Evolutionary conservation across 2,797 vertebrate species (phyloP).

Genomic region (Karalla daura): DNA sequence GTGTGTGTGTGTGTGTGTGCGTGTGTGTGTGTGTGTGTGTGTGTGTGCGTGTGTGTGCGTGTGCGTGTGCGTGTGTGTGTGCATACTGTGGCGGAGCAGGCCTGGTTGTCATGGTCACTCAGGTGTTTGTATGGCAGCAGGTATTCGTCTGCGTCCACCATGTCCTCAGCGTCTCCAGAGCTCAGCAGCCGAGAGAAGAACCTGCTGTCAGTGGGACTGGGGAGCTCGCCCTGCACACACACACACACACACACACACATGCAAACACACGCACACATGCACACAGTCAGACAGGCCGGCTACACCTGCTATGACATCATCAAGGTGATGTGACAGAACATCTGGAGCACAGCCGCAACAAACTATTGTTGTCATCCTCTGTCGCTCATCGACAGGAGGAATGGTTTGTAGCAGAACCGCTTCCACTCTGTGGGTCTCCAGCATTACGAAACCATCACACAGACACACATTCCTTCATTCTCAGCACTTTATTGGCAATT

Average conservation of each 20-base stretch:
- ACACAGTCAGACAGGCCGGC: background rate
- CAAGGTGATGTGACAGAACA: too few relatives aligned
- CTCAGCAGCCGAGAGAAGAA: slow-evolving; percentile 90
- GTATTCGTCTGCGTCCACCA: slow-evolving; percentile 92
- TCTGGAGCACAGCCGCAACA: too few relatives aligned
- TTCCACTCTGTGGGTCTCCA: too few relatives aligned
- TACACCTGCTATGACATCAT: background rate
- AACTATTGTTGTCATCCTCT: too few relatives aligned
- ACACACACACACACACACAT: too few relatives aligned
- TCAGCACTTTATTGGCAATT: too few relatives aligned
- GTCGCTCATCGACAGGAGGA: too few relatives aligned
- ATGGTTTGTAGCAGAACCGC: too few relatives aligned
- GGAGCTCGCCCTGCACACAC: slow-evolving; percentile 90
- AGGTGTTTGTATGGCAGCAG: slow-evolving; percentile 88
- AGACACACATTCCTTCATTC: slow-evolving; percentile 1
- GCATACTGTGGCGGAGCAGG: slow-evolving; percentile 41
- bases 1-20: background rate
- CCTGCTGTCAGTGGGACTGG: slow-evolving; percentile 89
- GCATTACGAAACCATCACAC: too few relatives aligned
- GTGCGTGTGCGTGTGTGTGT: background rate
- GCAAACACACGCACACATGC: too few relatives aligned
- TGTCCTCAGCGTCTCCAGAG: slow-evolving; percentile 89
- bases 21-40: background rate
- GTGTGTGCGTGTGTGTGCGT: too few relatives aligned
- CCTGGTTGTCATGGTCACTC: slow-evolving; percentile 61